Percentiles rank a stretch among this genome's conserved stretches.
Conservation (phyloP, 2,888 invertebrate genomes). For the Hoplodrina ambigua region DNA sequence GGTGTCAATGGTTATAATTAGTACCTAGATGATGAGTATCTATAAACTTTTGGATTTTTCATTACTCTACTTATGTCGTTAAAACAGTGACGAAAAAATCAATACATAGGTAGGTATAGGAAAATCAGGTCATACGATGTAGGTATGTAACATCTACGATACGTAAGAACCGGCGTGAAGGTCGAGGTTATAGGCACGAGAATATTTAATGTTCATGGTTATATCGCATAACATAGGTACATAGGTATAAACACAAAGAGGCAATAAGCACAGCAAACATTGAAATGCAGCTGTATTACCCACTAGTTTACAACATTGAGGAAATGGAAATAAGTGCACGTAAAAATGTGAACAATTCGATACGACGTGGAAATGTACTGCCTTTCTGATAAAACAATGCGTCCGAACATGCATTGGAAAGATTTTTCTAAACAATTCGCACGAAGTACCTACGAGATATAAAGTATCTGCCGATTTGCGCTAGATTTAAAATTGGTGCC, state of each 20-base stretch:
- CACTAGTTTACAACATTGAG: no score
- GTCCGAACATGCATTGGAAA: not conserved
- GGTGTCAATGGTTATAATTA: not conserved
- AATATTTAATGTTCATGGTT: constrained; percentile 7
- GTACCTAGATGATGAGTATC: not conserved
- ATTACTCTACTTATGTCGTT: no score
- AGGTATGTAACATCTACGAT: not conserved
- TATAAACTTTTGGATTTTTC: no score
- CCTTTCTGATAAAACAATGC: constrained; percentile 3
- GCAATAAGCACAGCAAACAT: not conserved
- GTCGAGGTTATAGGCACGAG: constrained; percentile 14
- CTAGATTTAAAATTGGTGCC: no score
- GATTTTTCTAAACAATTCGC: constrained; percentile 6
- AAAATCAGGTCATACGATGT: not conserved
- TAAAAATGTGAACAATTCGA: constrained; percentile 2
- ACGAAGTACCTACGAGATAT: not conserved
- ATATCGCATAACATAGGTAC: not conserved
- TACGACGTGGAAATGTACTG: constrained; percentile 2
- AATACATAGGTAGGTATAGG: no score
- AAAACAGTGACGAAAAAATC: not conserved
- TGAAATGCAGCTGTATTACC: not conserved
- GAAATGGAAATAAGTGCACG: not conserved
- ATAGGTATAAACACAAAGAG: not conserved
- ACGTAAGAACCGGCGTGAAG: constrained; percentile 21
- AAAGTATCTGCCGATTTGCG: no score